These are phyloP conservation scores for Liodrosophila aerea DNA, from an alignment of 2,888 invertebrate genomes.

Conservation along the genomic window DNA sequence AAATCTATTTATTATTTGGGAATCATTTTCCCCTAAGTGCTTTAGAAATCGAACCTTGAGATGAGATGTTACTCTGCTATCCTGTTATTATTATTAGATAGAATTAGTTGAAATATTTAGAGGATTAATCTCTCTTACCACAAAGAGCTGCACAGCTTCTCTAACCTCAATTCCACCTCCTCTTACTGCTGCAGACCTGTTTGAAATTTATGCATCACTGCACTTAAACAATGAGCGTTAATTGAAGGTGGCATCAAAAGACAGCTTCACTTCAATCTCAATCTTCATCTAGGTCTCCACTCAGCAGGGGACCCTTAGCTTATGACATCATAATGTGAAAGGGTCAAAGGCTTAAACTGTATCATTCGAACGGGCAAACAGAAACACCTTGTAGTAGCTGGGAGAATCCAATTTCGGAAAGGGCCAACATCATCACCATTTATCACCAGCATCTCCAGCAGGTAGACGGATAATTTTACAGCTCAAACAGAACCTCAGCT, in stretches of 20 bases:
- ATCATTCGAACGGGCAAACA: conserved; percentile 54
- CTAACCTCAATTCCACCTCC: not conserved
- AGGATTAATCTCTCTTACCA: too few relatives aligned
- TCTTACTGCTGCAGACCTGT: conserved; percentile 41
- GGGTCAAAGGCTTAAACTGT: conserved; percentile 39
- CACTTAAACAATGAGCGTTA: conserved; percentile 2
- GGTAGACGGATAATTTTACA: too few relatives aligned
- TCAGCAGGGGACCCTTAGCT: not conserved
- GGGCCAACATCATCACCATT: too few relatives aligned
- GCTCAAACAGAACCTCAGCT: not conserved
- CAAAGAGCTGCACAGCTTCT: not conserved
- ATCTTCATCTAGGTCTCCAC: not conserved
- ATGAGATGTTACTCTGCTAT: not conserved
- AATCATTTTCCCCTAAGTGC: too few relatives aligned
- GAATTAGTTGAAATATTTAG: too few relatives aligned
- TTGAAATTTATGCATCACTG: conserved; percentile 51
- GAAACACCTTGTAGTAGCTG: not conserved
- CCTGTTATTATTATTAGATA: not conserved
- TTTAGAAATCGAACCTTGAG: too few relatives aligned
- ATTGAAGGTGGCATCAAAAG: too few relatives aligned
- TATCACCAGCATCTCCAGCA: not conserved
- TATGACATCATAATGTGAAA: conserved; percentile 13
- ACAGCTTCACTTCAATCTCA: not conserved
- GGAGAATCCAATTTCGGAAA: too few relatives aligned
- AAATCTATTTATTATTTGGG: too few relatives aligned